Evolutionary conservation across 2,113 vertebrate genomes (phyloP).

Genomic region (Arvicanthis niloticus): DNA sequence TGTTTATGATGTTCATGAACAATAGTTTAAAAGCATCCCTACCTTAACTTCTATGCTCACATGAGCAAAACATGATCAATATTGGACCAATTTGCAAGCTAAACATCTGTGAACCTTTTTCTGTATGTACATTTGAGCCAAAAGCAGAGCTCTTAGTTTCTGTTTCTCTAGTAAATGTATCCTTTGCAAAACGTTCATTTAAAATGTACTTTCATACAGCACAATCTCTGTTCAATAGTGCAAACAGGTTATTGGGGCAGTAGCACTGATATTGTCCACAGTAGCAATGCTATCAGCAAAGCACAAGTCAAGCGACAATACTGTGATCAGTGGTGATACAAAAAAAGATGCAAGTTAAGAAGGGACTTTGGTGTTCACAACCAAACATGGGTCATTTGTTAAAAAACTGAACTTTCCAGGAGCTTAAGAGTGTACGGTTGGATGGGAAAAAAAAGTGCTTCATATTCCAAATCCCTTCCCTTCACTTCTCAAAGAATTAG

Average conservation of each 20-base stretch:
- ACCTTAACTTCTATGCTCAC: background rate
- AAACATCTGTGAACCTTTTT: background rate
- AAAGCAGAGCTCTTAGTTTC: background rate
- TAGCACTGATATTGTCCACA: background rate
- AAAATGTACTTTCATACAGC: background rate
- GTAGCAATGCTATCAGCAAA: no score
- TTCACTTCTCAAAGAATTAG: background rate
- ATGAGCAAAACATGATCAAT: conserved; percentile 20
- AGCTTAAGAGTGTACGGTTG: no score
- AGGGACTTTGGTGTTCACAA: background rate
- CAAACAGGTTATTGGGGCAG: background rate
- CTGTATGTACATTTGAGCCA: background rate
- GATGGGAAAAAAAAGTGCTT: background rate
- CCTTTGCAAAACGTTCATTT: background rate
- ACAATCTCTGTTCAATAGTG: background rate
- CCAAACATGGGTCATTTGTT: background rate
- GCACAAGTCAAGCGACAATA: background rate
- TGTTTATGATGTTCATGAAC: conserved; percentile 52
- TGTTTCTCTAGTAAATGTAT: conserved; percentile 27
- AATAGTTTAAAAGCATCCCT: background rate
- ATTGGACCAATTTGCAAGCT: conserved; percentile 14
- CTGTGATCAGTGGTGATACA: background rate
- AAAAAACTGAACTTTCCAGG: background rate
- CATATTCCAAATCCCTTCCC: background rate
- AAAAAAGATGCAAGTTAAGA: background rate